Conservation (phyloP, 1,140 invertebrate genomes). For the Antheraea mylitta region DNA sequence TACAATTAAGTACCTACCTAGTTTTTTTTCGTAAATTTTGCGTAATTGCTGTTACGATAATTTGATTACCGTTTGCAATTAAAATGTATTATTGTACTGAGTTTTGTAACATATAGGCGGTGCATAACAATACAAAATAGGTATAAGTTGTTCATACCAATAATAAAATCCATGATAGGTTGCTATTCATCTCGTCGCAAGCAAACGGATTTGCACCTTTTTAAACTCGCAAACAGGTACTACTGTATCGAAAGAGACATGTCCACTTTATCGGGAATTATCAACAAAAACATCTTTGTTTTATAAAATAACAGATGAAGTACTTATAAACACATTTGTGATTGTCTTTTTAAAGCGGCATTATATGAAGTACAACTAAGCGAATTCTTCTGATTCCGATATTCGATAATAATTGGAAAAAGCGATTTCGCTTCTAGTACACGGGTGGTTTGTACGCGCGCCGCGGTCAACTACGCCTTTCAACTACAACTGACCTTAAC, state of each 20-base stretch:
- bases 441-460: constrained; percentile 68
- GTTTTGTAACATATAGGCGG: background rate
- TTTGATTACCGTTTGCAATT: background rate
- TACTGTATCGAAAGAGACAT: constrained; percentile 75
- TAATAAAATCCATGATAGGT: constrained; percentile 58
- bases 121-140: background rate
- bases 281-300: constrained; percentile 59
- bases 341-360: constrained; percentile 27
- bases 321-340: constrained; percentile 29
- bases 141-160: constrained; percentile 44
- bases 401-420: constrained; percentile 52
- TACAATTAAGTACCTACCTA: too few species aligned
- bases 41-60: background rate
- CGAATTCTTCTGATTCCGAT: constrained; percentile 55
- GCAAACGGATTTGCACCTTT: constrained; percentile 39
- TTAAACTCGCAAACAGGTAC: constrained; percentile 40
- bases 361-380: constrained; percentile 66
- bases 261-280: constrained; percentile 63
- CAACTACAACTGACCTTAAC: constrained; percentile 66
- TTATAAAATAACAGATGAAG: constrained; percentile 20
- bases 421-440: constrained; percentile 71
- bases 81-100: background rate
- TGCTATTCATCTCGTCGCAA: constrained; percentile 66
- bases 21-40: background rate
- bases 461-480: constrained; percentile 58